These are phyloP conservation scores for Acanthurus lineatus DNA, from an alignment of 2,797 vertebrate genomes.

Conservation along the genomic window DNA sequence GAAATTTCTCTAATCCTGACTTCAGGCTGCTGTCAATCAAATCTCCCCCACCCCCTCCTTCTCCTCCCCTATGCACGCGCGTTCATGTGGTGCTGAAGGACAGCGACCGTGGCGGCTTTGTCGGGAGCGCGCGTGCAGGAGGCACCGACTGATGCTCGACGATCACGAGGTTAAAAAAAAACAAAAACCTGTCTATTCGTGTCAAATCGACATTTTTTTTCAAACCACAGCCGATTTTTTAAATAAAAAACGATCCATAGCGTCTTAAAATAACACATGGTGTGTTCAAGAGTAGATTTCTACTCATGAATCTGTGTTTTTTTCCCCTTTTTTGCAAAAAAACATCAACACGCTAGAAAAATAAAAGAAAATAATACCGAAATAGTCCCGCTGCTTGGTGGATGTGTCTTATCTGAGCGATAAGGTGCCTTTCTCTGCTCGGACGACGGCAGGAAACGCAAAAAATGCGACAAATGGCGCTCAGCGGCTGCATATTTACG, in stretches of 20 bases:
- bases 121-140: constrained; percentile 59
- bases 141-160: not conserved
- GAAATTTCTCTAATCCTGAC: constrained; percentile 81
- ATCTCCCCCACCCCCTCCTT: not conserved
- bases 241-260: not conserved
- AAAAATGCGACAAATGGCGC: constrained; percentile 49
- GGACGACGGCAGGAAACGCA: constrained; percentile 19
- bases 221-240: accelerated
- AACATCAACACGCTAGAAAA: not conserved
- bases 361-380: constrained; percentile 26
- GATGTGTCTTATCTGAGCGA: not conserved
- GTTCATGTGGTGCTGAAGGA: constrained; percentile 81
- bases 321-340: not conserved
- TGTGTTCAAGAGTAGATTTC: accelerated
- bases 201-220: not conserved
- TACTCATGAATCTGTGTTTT: not conserved
- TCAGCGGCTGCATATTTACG: constrained; percentile 32
- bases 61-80: constrained; percentile 47
- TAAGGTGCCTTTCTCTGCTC: constrained; percentile 7
- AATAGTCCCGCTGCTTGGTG: not conserved
- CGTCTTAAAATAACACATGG: not conserved
- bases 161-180: constrained; percentile 4
- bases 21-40: constrained; percentile 81
- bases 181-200: not conserved
- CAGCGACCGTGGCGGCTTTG: constrained; percentile 62